Evolutionary conservation across 2,797 vertebrate genomes (phyloP).

Genomic region (Limosa lapponica): DNA sequence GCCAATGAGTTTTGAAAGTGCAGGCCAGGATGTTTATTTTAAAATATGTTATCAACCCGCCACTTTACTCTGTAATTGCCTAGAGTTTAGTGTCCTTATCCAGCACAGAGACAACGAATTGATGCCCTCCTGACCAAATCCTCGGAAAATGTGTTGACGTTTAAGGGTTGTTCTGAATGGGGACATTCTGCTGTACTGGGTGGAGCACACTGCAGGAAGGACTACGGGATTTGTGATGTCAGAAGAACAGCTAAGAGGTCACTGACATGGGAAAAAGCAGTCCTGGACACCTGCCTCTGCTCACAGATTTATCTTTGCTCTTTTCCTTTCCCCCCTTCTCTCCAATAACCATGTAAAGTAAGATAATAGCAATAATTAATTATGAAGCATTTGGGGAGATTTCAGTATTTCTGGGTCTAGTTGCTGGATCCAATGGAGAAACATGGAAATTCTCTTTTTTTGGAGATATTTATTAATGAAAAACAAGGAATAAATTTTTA

Average conservation of each 20-base stretch:
- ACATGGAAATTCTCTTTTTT: not conserved
- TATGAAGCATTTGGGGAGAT: not conserved
- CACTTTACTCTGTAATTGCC: not conserved
- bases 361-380: not conserved
- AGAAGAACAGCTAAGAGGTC: not conserved
- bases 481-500: not conserved
- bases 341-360: not conserved
- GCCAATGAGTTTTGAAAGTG: not conserved
- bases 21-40: constrained; percentile 33
- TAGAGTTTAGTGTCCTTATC: not conserved
- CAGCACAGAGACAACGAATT: not conserved
- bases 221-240: not conserved
- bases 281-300: not conserved
- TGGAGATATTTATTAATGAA: accelerated
- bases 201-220: not conserved
- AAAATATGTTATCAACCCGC: not conserved
- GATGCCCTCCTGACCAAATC: constrained; percentile 22
- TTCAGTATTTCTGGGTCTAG: not conserved
- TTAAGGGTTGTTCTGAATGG: not conserved
- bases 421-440: not conserved
- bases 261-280: not conserved
- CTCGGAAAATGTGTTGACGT: not conserved
- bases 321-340: not conserved
- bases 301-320: not conserved
- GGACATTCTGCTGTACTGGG: not conserved